These are phyloP conservation scores for Ciconia boyciana DNA, from an alignment of 2,113 vertebrate species.

Conservation along the genomic window DNA sequence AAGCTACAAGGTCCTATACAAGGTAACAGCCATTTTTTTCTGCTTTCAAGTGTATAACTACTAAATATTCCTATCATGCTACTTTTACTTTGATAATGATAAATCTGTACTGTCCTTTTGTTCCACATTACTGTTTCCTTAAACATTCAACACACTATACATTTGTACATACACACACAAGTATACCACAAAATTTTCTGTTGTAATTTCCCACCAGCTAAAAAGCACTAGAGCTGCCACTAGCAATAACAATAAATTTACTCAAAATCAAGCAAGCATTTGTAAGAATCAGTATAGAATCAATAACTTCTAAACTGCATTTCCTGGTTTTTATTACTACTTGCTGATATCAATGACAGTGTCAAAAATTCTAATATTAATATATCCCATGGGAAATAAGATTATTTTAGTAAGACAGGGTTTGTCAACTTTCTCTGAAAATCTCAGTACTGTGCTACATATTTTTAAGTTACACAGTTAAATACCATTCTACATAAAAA, in stretches of 20 bases:
- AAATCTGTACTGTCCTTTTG: neutral
- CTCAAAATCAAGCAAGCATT: neutral
- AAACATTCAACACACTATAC: neutral
- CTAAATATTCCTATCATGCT: neutral
- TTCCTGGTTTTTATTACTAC: neutral
- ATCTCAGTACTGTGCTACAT: neutral
- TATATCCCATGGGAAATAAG: neutral
- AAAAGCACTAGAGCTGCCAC: neutral
- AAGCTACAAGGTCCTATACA: neutral
- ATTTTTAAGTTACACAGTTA: neutral
- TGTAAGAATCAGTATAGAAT: neutral
- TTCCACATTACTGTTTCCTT: neutral
- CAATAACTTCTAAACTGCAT: neutral
- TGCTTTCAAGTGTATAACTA: neutral
- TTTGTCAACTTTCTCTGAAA: neutral
- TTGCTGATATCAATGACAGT: neutral
- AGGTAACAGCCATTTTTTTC: neutral
- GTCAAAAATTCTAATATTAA: neutral
- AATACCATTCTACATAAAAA: neutral
- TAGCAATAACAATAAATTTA: neutral
- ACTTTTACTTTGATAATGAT: neutral
- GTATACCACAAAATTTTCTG: neutral
- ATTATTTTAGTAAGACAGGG: neutral
- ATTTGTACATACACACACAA: neutral
- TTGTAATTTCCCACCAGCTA: neutral